These are phyloP conservation scores for Gymnopithys bicolor DNA, from an alignment of 2,797 vertebrate genomes.

Conservation along the genomic window DNA sequence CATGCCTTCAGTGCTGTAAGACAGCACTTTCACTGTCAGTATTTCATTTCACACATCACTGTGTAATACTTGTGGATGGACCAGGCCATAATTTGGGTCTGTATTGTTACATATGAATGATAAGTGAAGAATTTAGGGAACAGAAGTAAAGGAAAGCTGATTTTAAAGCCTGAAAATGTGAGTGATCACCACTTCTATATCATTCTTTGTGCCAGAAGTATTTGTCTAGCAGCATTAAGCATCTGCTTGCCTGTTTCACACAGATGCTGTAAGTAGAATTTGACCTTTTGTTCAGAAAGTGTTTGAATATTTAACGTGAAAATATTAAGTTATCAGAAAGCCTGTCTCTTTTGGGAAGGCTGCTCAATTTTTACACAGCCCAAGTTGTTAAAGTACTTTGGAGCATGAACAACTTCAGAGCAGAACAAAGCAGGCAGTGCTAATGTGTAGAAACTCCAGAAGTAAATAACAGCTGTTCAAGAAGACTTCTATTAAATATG, in stretches of 20 bases:
- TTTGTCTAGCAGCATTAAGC: constrained; percentile 65
- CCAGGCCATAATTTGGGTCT: neutral
- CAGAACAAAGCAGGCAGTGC: constrained; percentile 67
- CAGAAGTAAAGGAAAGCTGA: neutral
- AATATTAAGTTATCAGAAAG: constrained; percentile 71
- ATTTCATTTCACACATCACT: neutral
- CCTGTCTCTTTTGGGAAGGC: constrained; percentile 61
- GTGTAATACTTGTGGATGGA: neutral
- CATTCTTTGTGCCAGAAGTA: constrained; percentile 44
- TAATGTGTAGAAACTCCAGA: constrained; percentile 74
- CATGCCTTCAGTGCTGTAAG: neutral
- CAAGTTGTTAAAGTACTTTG: constrained; percentile 51
- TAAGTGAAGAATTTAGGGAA: constrained; percentile 6
- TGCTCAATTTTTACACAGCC: constrained; percentile 58
- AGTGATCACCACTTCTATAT: constrained; percentile 25
- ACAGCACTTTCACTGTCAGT: neutral
- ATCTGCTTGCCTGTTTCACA: constrained; percentile 68
- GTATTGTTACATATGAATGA: neutral
- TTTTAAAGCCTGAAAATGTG: constrained; percentile 31
- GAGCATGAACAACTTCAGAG: constrained; percentile 63
- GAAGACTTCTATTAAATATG: constrained; percentile 73
- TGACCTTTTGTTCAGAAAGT: constrained; percentile 73
- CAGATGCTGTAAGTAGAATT: constrained; percentile 66
- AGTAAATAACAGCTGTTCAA: constrained; percentile 77
- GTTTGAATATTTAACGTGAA: constrained; percentile 67